Evolutionary conservation across 1,140 invertebrate genomes (phyloP), one percentile per base, ranked within the genome.

Genomic region (Phenacoccus solenopsis): DNA sequence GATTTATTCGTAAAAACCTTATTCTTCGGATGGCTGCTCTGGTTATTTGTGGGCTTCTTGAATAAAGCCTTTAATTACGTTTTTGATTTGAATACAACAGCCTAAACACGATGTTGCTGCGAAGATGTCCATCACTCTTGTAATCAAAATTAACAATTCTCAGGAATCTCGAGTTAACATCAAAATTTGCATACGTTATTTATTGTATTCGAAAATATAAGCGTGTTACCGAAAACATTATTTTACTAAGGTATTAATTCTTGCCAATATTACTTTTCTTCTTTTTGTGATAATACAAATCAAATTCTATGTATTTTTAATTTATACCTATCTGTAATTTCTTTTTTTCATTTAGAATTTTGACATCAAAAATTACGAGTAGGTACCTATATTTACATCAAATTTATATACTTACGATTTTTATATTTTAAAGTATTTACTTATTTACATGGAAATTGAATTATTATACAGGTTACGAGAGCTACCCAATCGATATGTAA

Each of bases 1-100:
- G 83, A 84, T 61, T 71, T 81, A 0, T 35, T 83, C 0, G 78
- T 81, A 4, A 82, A 82, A 71, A 77, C 80, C 12, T 56, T 81
- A 1, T 80, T 83, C 67, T 80, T 77, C 24, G 72, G 74, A 0
- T 71, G 83, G 1, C 3, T 83, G 0, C 74, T 83, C 9, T 83
- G 76, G 76, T 24, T 64, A 16, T 9, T 64, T 22, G 25, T 64
- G 20, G 59, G 59, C 1, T 25, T 64, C 22, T 10, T 64, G 10
- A 64, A 64, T 16, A 24, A 27, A 10, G 59, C 59, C 1, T 9
- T 64, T 24, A 64, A 64, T 27, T 64, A 64, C 22, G 20, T 64
- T 10, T 64, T 64, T 16, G 59, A 64, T 64, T 24, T 64, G 9
- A 49, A 49, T 49, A 5, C 38, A 10, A 49, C 38, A 49, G 38